Base-by-base conservation (phyloP, 2,797 vertebrate genomes). In the Lophius americanus region DNA sequence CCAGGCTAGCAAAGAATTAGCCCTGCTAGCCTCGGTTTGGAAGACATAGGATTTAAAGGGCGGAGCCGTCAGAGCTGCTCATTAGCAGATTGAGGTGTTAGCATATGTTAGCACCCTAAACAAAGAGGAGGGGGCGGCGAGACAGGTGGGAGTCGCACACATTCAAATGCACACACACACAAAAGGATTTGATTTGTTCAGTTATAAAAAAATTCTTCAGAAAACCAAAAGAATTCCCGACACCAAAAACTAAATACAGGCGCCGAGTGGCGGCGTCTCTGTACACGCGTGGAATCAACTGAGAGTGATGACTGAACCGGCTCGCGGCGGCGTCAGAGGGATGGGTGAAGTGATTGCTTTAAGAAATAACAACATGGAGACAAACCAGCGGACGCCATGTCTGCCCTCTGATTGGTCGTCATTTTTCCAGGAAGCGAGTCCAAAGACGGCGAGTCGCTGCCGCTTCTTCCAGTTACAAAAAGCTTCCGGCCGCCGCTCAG, bases 301-400 rank as follows among this genome's bases (percentile, higher is more conserved):
- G 79, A 82, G 82, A 87, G 86, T 77, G 79, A 81, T 87, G 60
- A 85, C 84, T 47, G 67, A 83, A 76, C 59, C 66, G 51, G 44
- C 75, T 76, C 76, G 63, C 44, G 69, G 78, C 36, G 69, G 56
- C 57, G 58, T 55, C 6, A 93, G 95, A 62, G 56, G 69, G 79
- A 60, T 95, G 95, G 94, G 96, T 95, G 96, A 96, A 95, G 96
- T 94, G 74, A 78, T 50, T 59, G 66, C 14, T 73, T 69, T 36
- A n/a, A 4, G 51, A 66, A 53, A 23, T 23, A 57, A 74, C n/a
- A 55, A 60, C 33, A 63, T n/a, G 14, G 14, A 2, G 32, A 37
- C 6, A 9, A 37, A 11, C 36, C 9, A 35, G 12, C 8, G 35
- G 50, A 3, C n/a, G 4, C 48, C n/a, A 6, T n/a, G 8, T n/a